Percentiles rank a stretch among this genome's conserved stretches.
Evolutionary conservation across 2,113 vertebrate genomes (phyloP).

Genomic region (Coreoperca whiteheadi): DNA sequence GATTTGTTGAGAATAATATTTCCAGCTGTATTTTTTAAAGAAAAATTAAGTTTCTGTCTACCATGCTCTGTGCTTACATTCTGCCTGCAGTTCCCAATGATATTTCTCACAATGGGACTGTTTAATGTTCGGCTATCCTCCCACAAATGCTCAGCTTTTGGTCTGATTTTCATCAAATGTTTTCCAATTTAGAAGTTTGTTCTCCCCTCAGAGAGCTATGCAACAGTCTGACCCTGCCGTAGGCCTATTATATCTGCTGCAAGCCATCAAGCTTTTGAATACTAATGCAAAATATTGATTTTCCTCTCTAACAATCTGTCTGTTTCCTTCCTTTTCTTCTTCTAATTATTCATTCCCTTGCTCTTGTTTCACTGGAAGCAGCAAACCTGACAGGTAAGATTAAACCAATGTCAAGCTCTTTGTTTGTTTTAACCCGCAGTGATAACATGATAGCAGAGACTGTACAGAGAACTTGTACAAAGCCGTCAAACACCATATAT

Average conservation of each 20-base stretch:
- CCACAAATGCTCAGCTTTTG: slow-evolving; percentile 24
- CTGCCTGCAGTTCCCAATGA: slow-evolving; percentile 12
- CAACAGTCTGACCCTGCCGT: slow-evolving; percentile 56
- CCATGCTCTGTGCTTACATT: neutral
- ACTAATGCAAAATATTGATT: slow-evolving; percentile 84
- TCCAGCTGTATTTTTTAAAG: neutral
- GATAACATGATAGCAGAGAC: slow-evolving; percentile 54
- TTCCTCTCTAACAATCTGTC: slow-evolving; percentile 74
- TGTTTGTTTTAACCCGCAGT: slow-evolving; percentile 65
- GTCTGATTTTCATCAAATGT: slow-evolving; percentile 49
- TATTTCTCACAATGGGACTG: neutral
- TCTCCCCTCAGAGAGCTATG: slow-evolving; percentile 46
- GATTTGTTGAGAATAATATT: neutral
- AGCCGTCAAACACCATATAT: slow-evolving; percentile 39
- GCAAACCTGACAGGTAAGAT: slow-evolving; percentile 98
- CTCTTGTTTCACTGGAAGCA: slow-evolving; percentile 84
- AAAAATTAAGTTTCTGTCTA: neutral
- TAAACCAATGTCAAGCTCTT: slow-evolving; percentile 72
- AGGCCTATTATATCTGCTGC: slow-evolving; percentile 65
- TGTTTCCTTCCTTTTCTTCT: slow-evolving; percentile 74
- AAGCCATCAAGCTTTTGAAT: slow-evolving; percentile 81
- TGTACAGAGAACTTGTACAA: slow-evolving; percentile 36
- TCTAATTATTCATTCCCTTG: slow-evolving; percentile 70
- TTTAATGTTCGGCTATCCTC: slow-evolving; percentile 20
- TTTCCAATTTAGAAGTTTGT: slow-evolving; percentile 50